phyloP scores from a whole-genome alignment of 2,113 vertebrate species.

The Oplegnathus fasciatus region DNA sequence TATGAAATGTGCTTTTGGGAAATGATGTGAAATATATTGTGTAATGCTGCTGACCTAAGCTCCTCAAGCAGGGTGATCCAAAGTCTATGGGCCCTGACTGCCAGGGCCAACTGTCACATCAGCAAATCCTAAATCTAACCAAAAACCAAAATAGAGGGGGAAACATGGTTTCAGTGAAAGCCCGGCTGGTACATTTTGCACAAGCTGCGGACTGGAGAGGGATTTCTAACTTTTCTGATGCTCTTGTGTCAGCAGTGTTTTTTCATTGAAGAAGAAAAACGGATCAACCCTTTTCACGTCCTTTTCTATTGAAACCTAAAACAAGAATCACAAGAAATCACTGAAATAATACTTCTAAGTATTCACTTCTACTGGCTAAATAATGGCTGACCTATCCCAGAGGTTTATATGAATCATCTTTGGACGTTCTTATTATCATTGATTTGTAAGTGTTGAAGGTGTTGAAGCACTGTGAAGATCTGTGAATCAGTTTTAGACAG shows the following conservation, averaged over 20 bases:
- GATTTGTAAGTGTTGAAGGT: not conserved
- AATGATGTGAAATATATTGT: not conserved
- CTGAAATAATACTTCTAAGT: too few relatives aligned
- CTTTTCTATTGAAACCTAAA: not conserved
- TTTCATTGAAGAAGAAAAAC: constrained; percentile 5
- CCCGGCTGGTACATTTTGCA: not conserved
- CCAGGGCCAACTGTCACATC: constrained; percentile 16
- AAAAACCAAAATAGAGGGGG: constrained; percentile 2
- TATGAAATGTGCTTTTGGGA: constrained; percentile 1
- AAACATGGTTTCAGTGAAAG: constrained; percentile 9
- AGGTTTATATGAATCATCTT: not conserved
- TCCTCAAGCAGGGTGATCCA: constrained; percentile 5
- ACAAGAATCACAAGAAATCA: not conserved
- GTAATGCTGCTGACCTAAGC: not conserved
- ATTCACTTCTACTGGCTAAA: not conserved
- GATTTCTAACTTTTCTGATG: too few relatives aligned
- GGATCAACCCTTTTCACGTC: not conserved
- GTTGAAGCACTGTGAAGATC: not conserved
- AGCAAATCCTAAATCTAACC: constrained; percentile 31
- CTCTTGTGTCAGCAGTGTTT: too few relatives aligned
- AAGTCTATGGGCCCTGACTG: constrained; percentile 5
- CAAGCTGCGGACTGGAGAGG: too few relatives aligned
- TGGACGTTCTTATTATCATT: too few relatives aligned
- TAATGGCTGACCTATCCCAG: not conserved
- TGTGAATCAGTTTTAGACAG: not conserved